These are phyloP conservation scores for Actinostola sp. DNA, from an alignment of 92 coral and sea anemone genomes.

Conservation along the genomic window DNA sequence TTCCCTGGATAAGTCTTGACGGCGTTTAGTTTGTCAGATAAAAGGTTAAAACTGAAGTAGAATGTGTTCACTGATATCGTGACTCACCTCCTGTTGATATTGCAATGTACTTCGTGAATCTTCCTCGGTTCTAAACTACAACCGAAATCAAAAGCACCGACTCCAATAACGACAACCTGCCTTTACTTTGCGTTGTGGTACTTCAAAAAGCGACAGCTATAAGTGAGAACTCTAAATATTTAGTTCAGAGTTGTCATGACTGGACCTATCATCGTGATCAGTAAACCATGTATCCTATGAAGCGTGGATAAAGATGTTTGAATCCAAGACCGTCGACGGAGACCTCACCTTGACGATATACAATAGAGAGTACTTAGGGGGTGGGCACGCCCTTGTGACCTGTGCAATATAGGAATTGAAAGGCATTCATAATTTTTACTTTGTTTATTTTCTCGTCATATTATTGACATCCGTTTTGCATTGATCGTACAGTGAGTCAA, in stretches of 20 bases:
- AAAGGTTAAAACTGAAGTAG: neutral
- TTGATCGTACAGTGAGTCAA: neutral
- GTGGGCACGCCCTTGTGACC: slow-evolving; percentile 17
- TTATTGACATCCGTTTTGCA: slow-evolving; percentile 13
- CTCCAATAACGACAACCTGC: neutral
- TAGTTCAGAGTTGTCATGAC: neutral
- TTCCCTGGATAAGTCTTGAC: neutral
- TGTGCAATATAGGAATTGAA: neutral
- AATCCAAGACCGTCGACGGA: neutral
- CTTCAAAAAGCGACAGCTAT: neutral
- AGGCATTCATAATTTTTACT: too few relatives aligned
- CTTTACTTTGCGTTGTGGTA: neutral
- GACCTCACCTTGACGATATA: neutral
- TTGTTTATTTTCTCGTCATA: neutral
- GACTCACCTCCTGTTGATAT: slow-evolving; percentile 5
- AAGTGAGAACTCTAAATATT: slow-evolving; percentile 1
- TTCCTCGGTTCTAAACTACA: too few relatives aligned
- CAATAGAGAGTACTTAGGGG: slow-evolving; percentile 3
- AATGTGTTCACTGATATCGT: neutral
- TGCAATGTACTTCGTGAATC: slow-evolving; percentile 7
- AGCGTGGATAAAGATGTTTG: slow-evolving; percentile 5
- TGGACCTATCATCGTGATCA: slow-evolving; percentile 5
- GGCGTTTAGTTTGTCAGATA: too few relatives aligned
- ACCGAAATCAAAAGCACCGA: neutral
- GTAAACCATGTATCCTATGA: slow-evolving; percentile 3